Evolutionary conservation across 2,797 vertebrate genomes (phyloP).

Genomic region (Sandelia bainsii): DNA sequence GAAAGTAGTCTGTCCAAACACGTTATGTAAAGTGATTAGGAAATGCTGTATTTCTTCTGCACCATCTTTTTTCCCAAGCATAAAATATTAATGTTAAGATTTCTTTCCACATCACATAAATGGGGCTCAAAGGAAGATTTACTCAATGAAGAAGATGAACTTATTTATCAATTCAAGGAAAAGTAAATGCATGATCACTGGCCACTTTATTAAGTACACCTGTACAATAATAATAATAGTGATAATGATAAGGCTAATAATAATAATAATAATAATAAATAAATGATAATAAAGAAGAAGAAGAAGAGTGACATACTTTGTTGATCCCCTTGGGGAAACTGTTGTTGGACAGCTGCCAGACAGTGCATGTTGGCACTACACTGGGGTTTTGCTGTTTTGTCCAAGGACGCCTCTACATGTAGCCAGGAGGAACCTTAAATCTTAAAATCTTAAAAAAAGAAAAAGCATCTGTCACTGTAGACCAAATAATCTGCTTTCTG

Average conservation of each 20-base stretch:
- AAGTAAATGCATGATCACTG: neutral
- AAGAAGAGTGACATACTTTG: too few species aligned
- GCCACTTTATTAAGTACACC: too few species aligned
- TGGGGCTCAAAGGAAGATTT: neutral
- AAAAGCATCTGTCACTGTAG: slow-evolving; percentile 28
- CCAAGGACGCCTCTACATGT: too few species aligned
- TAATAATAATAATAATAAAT: too few species aligned
- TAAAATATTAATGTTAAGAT: slow-evolving; percentile 23
- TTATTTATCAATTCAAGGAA: neutral
- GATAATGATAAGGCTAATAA: too few species aligned
- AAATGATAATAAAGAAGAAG: too few species aligned
- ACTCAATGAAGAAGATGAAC: neutral
- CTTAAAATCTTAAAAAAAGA: neutral
- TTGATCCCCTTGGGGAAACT: too few species aligned
- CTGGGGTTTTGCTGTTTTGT: too few species aligned
- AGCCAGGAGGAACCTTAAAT: too few species aligned
- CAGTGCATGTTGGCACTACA: too few species aligned
- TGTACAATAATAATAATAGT: too few species aligned
- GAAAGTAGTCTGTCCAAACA: slow-evolving; percentile 16
- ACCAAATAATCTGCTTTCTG: slow-evolving; percentile 41
- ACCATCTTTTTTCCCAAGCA: slow-evolving; percentile 8
- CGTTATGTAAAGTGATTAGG: slow-evolving; percentile 34
- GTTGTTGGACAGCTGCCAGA: too few species aligned
- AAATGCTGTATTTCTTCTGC: neutral
- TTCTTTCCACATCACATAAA: slow-evolving; percentile 6